Evolutionary conservation across 2,888 invertebrate genomes (phyloP).

Genomic region (Sarcophaga carnaria): DNA sequence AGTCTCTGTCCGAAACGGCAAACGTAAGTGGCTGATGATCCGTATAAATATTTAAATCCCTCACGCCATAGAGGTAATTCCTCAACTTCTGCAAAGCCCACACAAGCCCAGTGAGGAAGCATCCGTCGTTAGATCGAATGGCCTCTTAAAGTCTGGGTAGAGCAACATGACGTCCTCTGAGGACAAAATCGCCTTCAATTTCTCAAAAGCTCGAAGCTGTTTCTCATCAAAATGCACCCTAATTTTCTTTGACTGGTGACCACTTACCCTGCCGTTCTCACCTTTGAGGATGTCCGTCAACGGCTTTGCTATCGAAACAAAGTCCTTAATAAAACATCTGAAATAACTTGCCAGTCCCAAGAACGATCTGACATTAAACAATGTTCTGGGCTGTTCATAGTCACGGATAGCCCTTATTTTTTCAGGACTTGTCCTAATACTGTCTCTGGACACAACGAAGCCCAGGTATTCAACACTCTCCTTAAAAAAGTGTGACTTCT

Average conservation of each 20-base stretch:
- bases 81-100: slow-evolving; percentile 77
- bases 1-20: slow-evolving; percentile 67
- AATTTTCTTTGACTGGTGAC: slow-evolving; percentile 53
- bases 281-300: slow-evolving; percentile 66
- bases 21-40: slow-evolving; percentile 69
- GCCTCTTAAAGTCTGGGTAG: slow-evolving; percentile 64
- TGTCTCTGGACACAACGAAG: slow-evolving; percentile 18
- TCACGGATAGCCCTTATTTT: slow-evolving; percentile 27
- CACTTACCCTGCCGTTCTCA: slow-evolving; percentile 66
- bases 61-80: slow-evolving; percentile 77
- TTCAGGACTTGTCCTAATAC: slow-evolving; percentile 37
- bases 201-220: slow-evolving; percentile 61
- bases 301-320: slow-evolving; percentile 66
- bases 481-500: slow-evolving; percentile 63
- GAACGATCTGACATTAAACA: slow-evolving; percentile 35
- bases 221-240: slow-evolving; percentile 54
- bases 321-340: slow-evolving; percentile 36
- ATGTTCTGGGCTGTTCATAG: slow-evolving; percentile 27
- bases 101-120: slow-evolving; percentile 57
- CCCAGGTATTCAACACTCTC: slow-evolving; percentile 41
- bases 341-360: slow-evolving; percentile 48
- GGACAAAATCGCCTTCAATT: slow-evolving; percentile 50
- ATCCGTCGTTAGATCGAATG: slow-evolving; percentile 66
- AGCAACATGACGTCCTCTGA: slow-evolving; percentile 58
- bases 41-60: slow-evolving; percentile 65